Evolutionary conservation across 2,113 vertebrate species (phyloP).

Genomic region (Neofelis nebulosa): DNA sequence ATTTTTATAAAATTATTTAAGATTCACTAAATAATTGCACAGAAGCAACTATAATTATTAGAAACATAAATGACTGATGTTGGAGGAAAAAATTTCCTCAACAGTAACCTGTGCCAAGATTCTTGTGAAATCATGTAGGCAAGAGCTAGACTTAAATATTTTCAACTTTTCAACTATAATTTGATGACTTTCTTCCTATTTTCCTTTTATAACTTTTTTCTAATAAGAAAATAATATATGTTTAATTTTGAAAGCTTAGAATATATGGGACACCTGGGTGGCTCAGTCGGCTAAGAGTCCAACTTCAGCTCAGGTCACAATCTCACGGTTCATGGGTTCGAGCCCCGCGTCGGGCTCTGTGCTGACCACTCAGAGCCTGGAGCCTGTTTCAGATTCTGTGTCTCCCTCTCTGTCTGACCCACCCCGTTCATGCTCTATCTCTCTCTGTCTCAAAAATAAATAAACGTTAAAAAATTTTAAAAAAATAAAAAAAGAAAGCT

Average conservation of each 20-base stretch:
- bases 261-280: not conserved
- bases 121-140: not conserved
- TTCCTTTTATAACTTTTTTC: not conserved
- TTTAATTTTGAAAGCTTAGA: not conserved
- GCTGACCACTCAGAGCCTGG: too few species aligned
- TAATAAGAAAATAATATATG: not conserved
- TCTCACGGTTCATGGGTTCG: too few species aligned
- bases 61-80: not conserved
- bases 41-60: not conserved
- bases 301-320: too few species aligned
- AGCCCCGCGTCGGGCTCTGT: too few species aligned
- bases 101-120: not conserved
- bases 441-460: too few species aligned
- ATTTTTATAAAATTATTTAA: conserved; percentile 17
- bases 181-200: not conserved
- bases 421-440: too few species aligned
- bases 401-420: too few species aligned
- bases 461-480: too few species aligned
- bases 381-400: too few species aligned
- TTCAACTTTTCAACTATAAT: not conserved
- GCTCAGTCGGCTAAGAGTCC: too few species aligned
- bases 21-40: not conserved
- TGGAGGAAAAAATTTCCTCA: not conserved
- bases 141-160: not conserved
- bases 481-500: not conserved